These are phyloP conservation scores for Uloborus diversus DNA, from an alignment of 1,140 invertebrate genomes.

Conservation along the genomic window DNA sequence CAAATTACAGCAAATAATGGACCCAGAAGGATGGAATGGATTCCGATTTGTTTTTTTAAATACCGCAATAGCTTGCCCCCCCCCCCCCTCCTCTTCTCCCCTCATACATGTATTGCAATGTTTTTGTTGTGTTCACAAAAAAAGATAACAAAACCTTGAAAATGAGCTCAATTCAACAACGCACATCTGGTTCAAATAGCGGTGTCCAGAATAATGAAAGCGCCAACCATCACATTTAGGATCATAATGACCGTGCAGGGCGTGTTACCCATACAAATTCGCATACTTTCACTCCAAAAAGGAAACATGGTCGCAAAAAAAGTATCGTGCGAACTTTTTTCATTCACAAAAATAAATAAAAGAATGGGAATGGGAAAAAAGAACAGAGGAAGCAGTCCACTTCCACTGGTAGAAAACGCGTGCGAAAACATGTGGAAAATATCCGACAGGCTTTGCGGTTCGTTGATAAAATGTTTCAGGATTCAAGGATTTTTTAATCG, in stretches of 20 bases:
- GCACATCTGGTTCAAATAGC: background rate
- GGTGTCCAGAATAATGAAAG: background rate
- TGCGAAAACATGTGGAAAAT: constrained; percentile 24
- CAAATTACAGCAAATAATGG: no score
- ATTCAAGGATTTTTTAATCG: constrained; percentile 40
- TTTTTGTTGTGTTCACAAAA: no score
- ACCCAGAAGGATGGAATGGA: no score
- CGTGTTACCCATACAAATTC: background rate
- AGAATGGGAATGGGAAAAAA: background rate
- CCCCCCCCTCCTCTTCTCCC: no score
- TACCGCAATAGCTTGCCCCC: no score
- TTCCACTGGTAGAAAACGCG: constrained; percentile 18
- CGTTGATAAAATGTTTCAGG: constrained; percentile 33
- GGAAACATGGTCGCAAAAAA: constrained; percentile 9
- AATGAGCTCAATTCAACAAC: no score
- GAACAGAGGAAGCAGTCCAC: constrained; percentile 3
- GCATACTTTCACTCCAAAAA: constrained; percentile 34
- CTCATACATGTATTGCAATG: no score
- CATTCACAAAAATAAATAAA: background rate
- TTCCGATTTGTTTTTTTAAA: no score
- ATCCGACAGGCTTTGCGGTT: constrained; percentile 35
- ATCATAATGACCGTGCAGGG: background rate
- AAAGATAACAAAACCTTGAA: no score
- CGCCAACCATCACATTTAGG: constrained; percentile 24
- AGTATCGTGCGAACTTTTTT: constrained; percentile 24